Evolutionary conservation across 2,113 vertebrate species (phyloP).

Genomic region (Psephotus haematonotus): DNA sequence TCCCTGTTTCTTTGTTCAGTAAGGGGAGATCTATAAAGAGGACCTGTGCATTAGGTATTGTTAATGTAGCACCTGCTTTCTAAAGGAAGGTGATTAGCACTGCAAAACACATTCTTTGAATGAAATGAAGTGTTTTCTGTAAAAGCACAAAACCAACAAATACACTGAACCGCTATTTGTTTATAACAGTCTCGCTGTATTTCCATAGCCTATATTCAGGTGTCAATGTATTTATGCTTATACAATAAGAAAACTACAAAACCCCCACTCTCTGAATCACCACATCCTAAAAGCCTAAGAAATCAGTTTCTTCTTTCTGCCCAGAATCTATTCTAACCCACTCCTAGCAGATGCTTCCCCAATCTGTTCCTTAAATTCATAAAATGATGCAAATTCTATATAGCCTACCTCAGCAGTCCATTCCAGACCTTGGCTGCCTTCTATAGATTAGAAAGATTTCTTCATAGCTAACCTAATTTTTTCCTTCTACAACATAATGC

Average conservation of each 20-base stretch:
- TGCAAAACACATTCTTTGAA: not conserved
- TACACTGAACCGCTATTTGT: not conserved
- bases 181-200: not conserved
- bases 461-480: not conserved
- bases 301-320: not conserved
- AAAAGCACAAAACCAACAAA: not conserved
- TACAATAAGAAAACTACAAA: not conserved
- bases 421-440: not conserved
- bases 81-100: not conserved
- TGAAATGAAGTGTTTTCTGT: not conserved
- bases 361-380: not conserved
- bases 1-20: not conserved
- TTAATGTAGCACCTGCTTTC: not conserved
- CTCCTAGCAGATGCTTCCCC: not conserved
- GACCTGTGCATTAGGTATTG: not conserved
- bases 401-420: not conserved
- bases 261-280: not conserved
- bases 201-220: not conserved
- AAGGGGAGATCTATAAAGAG: not conserved
- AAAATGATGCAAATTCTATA: not conserved
- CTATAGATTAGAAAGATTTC: not conserved
- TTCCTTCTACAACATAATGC: not conserved
- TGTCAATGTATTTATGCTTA: not conserved
- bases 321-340: not conserved
- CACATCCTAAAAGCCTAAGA: not conserved